Base-by-base conservation (phyloP, 2,888 invertebrate species). In the Archips crataeganus region DNA sequence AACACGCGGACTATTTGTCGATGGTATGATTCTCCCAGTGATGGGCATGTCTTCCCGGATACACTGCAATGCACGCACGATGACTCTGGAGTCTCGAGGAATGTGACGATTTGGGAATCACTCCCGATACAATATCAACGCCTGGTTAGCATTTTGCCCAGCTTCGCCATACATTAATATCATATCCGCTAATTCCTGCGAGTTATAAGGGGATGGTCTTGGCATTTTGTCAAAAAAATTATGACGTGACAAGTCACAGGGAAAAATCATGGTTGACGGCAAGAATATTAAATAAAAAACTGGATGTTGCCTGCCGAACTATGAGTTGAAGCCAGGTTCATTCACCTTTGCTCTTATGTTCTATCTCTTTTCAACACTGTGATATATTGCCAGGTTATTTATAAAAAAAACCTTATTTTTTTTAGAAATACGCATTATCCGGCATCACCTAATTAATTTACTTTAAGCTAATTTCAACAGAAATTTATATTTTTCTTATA, bases 91-190 rank as follows among this genome's bases (percentile, higher is more conserved):
- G 65, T 65, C n/a, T 65, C 11, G 65, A 36, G 49, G 65, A 51
- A 51, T n/a, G n/a, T 15, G 36, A 51, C 65, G 65, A 65, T 51
- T 65, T 65, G 54, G 66, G 36, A 66, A 66, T 57, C 66, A 39
- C 54, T 66, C 54, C 4, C 66, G 54, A 57, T 66, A 66, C 42
- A 66, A 66, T 42, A 10, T 23, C 15, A 57, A 57, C 42, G 51
- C 54, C 15, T 23, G 51, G 9, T 57, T 54, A 42, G 54, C 54
- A 66, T 42, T 51, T 57, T 66, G 66, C 13, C 34, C 8, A 54
- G 66, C 64, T 65, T 65, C 64, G 51, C 51, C 64, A 51, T 65
- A 65, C 36, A 51, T 51, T 65, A 65, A 9, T 6, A 65, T 65
- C 64, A 65, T 65, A 51, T 65, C 36, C 51, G 34, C 63, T 45